phyloP scores from a whole-genome alignment of 1,140 invertebrate genomes.

The Listronotus oregonensis region DNA sequence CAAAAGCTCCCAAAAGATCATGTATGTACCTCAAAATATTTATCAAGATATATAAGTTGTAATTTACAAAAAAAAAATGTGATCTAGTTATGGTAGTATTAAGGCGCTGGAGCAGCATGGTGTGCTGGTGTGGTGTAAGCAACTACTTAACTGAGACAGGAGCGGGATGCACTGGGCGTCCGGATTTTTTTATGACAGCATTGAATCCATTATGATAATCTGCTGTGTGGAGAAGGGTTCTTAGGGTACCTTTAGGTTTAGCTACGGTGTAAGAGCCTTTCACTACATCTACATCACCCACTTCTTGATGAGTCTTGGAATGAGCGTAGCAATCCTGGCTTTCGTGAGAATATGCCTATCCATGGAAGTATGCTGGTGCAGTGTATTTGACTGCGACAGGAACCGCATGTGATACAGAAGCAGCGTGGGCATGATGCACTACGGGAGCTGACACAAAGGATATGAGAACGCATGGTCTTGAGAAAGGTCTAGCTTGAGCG shows the following conservation, averaged over 20 bases:
- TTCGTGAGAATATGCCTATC: not conserved
- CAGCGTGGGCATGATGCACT: slow-evolving; percentile 3
- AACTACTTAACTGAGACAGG: not conserved
- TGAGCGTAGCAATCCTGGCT: too few relatives aligned
- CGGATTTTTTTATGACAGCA: slow-evolving; percentile 48
- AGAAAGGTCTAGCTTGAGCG: not conserved
- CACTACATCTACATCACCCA: too few relatives aligned
- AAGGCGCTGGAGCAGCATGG: slow-evolving; percentile 17
- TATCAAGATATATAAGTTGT: too few relatives aligned
- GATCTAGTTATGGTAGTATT: too few relatives aligned
- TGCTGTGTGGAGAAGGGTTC: slow-evolving; percentile 68
- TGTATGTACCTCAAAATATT: too few relatives aligned
- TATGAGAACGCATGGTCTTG: not conserved
- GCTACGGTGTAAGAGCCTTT: slow-evolving; percentile 65
- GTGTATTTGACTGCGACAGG: slow-evolving; percentile 1
- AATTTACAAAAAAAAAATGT: too few relatives aligned
- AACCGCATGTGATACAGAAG: not conserved
- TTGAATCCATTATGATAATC: slow-evolving; percentile 52
- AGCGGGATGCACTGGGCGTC: slow-evolving; percentile 23
- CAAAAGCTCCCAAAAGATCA: too few relatives aligned
- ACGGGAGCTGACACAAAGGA: not conserved
- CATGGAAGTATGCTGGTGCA: not conserved
- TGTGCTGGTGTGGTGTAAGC: not conserved
- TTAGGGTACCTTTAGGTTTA: slow-evolving; percentile 66
- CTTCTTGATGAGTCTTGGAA: too few relatives aligned